Evolutionary conservation across 1,140 invertebrate species (phyloP).

Genomic region (Physella acuta): DNA sequence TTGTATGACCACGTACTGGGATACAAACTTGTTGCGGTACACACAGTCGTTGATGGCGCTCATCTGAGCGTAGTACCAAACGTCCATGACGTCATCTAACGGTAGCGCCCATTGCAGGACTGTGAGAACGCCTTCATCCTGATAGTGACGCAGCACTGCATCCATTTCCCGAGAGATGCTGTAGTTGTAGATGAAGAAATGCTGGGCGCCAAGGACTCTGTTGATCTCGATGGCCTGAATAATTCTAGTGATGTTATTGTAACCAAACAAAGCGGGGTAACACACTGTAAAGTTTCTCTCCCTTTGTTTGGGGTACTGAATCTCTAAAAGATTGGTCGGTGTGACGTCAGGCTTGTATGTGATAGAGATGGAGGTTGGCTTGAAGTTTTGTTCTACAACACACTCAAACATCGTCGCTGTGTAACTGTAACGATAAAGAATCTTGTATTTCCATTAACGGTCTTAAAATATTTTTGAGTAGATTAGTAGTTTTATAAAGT

Average conservation of each 20-base stretch:
- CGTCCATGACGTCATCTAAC: not conserved
- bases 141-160: not conserved
- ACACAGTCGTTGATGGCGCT: constrained; percentile 7
- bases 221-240: constrained; percentile 12
- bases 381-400: not conserved
- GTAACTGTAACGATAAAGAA: too few species aligned
- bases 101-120: not conserved
- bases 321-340: not conserved
- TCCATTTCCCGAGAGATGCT: not conserved
- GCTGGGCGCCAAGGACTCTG: constrained; percentile 8
- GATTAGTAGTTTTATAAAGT: too few species aligned
- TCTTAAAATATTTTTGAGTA: too few species aligned
- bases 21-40: constrained; percentile 1
- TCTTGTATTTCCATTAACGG: too few species aligned
- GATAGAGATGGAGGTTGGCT: not conserved
- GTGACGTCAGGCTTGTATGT: not conserved
- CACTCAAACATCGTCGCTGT: too few species aligned
- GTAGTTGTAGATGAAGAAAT: constrained; percentile 18
- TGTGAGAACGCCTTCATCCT: constrained; percentile 8
- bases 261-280: not conserved
- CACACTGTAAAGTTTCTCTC: not conserved
- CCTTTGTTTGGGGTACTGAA: not conserved
- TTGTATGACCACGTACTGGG: not conserved
- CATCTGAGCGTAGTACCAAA: not conserved
- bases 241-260: not conserved